Evolutionary conservation across 2,888 invertebrate species (phyloP).

Genomic region (Torymus auratus): DNA sequence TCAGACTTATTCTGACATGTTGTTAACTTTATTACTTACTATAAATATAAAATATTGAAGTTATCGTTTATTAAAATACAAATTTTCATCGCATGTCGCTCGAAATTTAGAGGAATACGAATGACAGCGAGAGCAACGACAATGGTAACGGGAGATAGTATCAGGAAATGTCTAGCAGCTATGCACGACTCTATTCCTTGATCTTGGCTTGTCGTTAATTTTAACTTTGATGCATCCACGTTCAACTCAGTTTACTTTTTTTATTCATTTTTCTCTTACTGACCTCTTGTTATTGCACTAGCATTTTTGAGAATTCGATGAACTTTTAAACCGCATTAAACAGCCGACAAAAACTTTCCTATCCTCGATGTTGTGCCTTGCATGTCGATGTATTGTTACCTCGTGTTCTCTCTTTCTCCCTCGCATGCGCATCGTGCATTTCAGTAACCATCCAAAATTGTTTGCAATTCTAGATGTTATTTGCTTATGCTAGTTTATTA

Average conservation of each 20-base stretch:
- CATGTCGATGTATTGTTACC: conserved; percentile 39
- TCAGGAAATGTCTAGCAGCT: conserved; percentile 65
- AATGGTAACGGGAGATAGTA: conserved; percentile 69
- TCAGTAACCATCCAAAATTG: conserved; percentile 4
- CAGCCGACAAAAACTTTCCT: not conserved
- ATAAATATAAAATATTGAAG: conserved; percentile 26
- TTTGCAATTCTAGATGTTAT: conserved; percentile 23
- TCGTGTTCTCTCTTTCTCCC: not conserved
- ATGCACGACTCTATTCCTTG: conserved; percentile 61
- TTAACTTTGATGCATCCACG: conserved; percentile 5
- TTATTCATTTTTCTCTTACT: not conserved
- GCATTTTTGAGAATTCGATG: conserved; percentile 24
- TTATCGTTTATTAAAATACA: conserved; percentile 47
- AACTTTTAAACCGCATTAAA: conserved; percentile 1
- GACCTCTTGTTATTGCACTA: conserved; percentile 23
- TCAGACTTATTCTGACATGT: conserved; percentile 8
- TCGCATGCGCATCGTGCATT: conserved; percentile 48
- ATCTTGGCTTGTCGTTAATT: conserved; percentile 41
- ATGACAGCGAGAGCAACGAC: conserved; percentile 70
- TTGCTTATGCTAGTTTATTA: conserved; percentile 42
- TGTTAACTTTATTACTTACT: conserved; percentile 27
- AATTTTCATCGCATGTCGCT: conserved; percentile 66
- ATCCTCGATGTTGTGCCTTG: conserved; percentile 20
- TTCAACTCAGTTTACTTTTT: not conserved
- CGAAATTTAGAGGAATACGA: conserved; percentile 67